phyloP scores from a whole-genome alignment of 2,888 invertebrate genomes.

The Metacarcinus magister region DNA sequence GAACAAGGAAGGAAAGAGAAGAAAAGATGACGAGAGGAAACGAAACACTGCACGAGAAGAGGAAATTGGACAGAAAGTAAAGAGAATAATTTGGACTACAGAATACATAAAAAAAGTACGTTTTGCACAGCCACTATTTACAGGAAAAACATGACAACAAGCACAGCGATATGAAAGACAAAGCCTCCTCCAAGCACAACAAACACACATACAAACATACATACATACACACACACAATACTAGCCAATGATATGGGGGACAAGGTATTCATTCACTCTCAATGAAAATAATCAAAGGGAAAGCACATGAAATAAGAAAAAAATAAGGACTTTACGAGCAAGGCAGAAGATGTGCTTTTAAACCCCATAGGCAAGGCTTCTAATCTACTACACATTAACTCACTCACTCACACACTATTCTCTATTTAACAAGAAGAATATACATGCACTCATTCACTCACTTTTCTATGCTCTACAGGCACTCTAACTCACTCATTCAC shows the following conservation, averaged over 20 bases:
- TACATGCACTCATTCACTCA: background rate
- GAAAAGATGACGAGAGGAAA: background rate
- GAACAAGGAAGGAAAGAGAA: background rate
- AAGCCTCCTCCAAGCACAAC: background rate
- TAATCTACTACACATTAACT: background rate
- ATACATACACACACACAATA: background rate
- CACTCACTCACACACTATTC: background rate
- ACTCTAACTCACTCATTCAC: background rate
- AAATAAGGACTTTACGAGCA: background rate
- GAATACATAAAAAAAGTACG: background rate
- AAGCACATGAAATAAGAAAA: background rate
- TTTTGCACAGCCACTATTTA: background rate
- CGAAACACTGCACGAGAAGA: conserved; percentile 15
- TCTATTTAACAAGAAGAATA: background rate
- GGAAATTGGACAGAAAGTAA: background rate
- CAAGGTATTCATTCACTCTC: background rate
- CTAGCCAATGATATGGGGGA: background rate
- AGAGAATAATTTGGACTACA: background rate
- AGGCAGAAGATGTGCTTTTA: background rate
- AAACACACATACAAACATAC: background rate
- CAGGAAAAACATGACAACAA: background rate
- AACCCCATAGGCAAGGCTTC: background rate
- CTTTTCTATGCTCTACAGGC: background rate
- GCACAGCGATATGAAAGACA: background rate
- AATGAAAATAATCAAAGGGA: background rate